phyloP scores from a whole-genome alignment of 2,113 vertebrate genomes.

The Oreochromis spilurus region DNA sequence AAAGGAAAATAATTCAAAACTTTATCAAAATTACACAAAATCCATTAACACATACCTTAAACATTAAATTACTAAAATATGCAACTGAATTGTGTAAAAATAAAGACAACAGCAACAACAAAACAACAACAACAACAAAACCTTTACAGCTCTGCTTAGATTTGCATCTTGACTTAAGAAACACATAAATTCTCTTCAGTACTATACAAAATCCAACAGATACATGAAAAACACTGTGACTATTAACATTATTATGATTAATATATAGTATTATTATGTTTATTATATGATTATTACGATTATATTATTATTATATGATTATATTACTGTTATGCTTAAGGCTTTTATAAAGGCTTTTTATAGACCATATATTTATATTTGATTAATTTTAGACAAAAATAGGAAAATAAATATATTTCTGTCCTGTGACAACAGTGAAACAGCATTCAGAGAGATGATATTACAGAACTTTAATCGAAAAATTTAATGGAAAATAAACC shows the following conservation, averaged over 20 bases:
- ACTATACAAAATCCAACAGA: background rate
- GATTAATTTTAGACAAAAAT: background rate
- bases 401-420: background rate
- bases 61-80: background rate
- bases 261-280: background rate
- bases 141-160: background rate
- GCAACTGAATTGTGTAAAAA: background rate
- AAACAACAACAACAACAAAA: background rate
- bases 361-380: background rate
- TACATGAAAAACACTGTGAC: background rate
- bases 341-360: background rate
- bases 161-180: background rate
- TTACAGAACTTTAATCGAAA: background rate
- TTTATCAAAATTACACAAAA: background rate
- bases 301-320: background rate
- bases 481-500: background rate
- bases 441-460: background rate
- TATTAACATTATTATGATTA: background rate
- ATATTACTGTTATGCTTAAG: background rate
- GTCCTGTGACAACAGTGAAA: background rate
- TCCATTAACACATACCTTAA: background rate
- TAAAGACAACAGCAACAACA: background rate
- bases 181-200: background rate
- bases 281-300: background rate
- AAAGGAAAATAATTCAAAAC: background rate